phyloP scores from a whole-genome alignment of 2,888 invertebrate genomes.

The Parnassius mnemosyne region DNA sequence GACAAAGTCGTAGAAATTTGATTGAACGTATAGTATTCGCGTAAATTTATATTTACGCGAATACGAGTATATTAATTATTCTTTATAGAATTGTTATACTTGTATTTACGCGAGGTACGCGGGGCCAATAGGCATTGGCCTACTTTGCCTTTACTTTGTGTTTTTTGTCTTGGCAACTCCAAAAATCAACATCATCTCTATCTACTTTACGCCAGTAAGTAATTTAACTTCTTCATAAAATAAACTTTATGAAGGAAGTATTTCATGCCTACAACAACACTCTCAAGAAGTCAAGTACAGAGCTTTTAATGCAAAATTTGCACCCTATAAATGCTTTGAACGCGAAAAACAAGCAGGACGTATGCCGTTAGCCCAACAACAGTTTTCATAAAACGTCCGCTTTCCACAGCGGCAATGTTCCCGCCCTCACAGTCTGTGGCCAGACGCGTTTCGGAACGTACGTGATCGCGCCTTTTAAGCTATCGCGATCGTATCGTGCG shows the following conservation, averaged over 20 bases:
- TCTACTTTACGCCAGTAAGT: too few species aligned
- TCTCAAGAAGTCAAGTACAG: not conserved
- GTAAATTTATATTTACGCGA: too few species aligned
- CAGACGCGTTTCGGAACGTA: slow-evolving; percentile 16
- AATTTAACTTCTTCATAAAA: too few species aligned
- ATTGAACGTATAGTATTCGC: too few species aligned
- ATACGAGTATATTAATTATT: too few species aligned
- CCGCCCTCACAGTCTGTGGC: slow-evolving; percentile 21
- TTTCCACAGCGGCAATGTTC: slow-evolving; percentile 11
- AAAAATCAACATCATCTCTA: too few species aligned
- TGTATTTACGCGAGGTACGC: not conserved
- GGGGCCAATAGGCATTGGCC: not conserved
- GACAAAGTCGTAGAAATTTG: too few species aligned
- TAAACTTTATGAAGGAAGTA: too few species aligned
- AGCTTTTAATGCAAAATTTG: slow-evolving; percentile 16
- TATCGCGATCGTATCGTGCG: not conserved
- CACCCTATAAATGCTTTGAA: slow-evolving; percentile 20
- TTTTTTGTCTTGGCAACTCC: not conserved
- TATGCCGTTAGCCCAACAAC: slow-evolving; percentile 15
- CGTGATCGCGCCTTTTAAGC: slow-evolving; percentile 8
- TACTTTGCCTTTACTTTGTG: not conserved
- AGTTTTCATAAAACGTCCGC: slow-evolving; percentile 18
- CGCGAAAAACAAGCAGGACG: slow-evolving; percentile 13
- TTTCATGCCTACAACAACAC: not conserved
- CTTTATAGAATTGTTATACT: too few species aligned